phyloP scores from a whole-genome alignment of 2,113 vertebrate species.

The Pterocles gutturalis region DNA sequence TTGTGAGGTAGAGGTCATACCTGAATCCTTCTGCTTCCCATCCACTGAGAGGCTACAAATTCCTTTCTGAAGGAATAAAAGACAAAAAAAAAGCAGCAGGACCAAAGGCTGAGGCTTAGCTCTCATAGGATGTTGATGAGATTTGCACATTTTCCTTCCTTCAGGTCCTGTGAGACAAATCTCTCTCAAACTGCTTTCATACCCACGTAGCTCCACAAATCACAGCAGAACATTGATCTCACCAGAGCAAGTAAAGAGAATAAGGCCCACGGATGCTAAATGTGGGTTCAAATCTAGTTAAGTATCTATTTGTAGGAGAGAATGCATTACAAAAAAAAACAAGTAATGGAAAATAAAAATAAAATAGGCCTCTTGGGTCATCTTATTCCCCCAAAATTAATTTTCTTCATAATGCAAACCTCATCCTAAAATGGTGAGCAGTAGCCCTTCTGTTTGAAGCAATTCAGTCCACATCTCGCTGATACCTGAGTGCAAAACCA shows the following conservation, averaged over 20 bases:
- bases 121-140: background rate
- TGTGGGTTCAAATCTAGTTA: background rate
- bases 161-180: background rate
- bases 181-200: background rate
- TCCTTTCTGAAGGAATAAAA: background rate
- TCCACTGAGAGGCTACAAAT: background rate
- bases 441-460: background rate
- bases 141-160: background rate
- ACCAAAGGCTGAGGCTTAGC: background rate
- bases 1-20: background rate
- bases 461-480: background rate
- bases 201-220: background rate
- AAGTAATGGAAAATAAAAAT: background rate
- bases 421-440: background rate
- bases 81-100: background rate
- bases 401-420: background rate
- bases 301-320: background rate
- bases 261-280: background rate
- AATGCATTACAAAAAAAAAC: background rate
- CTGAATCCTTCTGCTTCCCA: background rate
- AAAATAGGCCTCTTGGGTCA: background rate
- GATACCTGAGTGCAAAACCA: background rate
- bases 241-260: background rate
- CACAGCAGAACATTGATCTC: background rate
- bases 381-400: background rate